Base-by-base conservation (phyloP, 2,797 vertebrate genomes). In the Muscicapa comitata region DNA sequence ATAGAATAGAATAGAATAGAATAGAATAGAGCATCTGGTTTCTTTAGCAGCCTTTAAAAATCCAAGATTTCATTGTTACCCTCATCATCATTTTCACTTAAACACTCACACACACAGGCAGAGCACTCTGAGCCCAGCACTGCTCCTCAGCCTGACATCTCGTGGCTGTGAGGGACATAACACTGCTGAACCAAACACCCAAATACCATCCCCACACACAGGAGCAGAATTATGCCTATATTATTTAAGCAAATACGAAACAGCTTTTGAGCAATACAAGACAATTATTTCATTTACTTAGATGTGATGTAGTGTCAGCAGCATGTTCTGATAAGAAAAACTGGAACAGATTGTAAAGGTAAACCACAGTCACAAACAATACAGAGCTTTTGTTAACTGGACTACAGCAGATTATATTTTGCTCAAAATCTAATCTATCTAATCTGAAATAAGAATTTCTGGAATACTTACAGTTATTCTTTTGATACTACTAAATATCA, bases 141-240 rank as follows among this genome's bases (percentile, higher is more conserved):
- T 14, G 33, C 73, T 88, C 88, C 97, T 79, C 17, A 86, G 95
- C 78, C 96, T 97, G 98, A 96, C 98, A 97, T 91, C 98, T 97
- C 42, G 97, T 98, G 98, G 97, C 92, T 50, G 8, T 9, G 10
- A 77, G 25, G 42, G 94, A 74, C 78, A 88, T 77, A 76, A 57
- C 98, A 90, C 13, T 29, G 2, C 43, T 54, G 71, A 94, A 61
- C 48, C 85, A 63, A 84, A 75, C 92, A 48, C 43, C 85, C 54
- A 59, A 48, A 43, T 6, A 1, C 26, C n/a, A 51, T 2, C 31
- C 19, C 0, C 57, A 47, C 13, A 62, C 58, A 7, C 45, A 53
- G 37, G 12, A 80, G 93, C 85, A 92, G 80, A 62, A 83, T 90
- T 84, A 92, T 78, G 63, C 45, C 78, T 67, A 62, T 19, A 26